These are phyloP conservation scores for Thereva nobilitata DNA, from an alignment of 2,888 invertebrate species.

Conservation along the genomic window DNA sequence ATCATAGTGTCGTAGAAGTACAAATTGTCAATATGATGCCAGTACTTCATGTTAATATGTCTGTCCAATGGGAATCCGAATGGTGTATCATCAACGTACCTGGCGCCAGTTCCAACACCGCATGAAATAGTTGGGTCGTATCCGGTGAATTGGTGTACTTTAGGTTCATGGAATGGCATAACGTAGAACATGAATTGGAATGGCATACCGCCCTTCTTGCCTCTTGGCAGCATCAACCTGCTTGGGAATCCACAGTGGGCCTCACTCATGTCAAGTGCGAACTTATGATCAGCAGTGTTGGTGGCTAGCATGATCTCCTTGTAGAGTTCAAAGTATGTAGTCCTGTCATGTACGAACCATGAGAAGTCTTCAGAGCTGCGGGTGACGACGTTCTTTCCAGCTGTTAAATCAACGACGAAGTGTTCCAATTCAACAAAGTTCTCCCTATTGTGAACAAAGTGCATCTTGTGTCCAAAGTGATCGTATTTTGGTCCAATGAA, in stretches of 20 bases:
- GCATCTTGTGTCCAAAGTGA: conserved; percentile 60
- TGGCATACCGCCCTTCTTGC: conserved; percentile 65
- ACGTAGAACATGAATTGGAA: conserved; percentile 67
- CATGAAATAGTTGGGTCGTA: conserved; percentile 62
- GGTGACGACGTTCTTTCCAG: conserved; percentile 62
- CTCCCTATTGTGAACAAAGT: conserved; percentile 65
- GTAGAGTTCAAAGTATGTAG: conserved; percentile 57
- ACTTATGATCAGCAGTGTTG: conserved; percentile 58
- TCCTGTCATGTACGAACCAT: conserved; percentile 68
- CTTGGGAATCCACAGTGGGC: conserved; percentile 65
- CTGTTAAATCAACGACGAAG: conserved; percentile 66
- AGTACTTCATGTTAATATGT: conserved; percentile 63
- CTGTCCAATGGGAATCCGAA: conserved; percentile 78
- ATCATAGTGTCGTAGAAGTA: conserved; percentile 68
- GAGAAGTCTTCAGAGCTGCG: conserved; percentile 68
- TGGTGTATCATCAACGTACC: conserved; percentile 59
- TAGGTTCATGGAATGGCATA: conserved; percentile 60
- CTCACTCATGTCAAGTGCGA: conserved; percentile 59
- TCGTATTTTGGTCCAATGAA: conserved; percentile 74
- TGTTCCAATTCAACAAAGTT: conserved; percentile 71
- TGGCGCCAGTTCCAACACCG: conserved; percentile 59
- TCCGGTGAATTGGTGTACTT: conserved; percentile 58
- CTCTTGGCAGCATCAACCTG: conserved; percentile 69
- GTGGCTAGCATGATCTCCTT: conserved; percentile 60
- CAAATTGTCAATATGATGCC: conserved; percentile 68